Evolutionary conservation across 2,888 invertebrate species (phyloP).

Genomic region (Camponotus fellah): DNA sequence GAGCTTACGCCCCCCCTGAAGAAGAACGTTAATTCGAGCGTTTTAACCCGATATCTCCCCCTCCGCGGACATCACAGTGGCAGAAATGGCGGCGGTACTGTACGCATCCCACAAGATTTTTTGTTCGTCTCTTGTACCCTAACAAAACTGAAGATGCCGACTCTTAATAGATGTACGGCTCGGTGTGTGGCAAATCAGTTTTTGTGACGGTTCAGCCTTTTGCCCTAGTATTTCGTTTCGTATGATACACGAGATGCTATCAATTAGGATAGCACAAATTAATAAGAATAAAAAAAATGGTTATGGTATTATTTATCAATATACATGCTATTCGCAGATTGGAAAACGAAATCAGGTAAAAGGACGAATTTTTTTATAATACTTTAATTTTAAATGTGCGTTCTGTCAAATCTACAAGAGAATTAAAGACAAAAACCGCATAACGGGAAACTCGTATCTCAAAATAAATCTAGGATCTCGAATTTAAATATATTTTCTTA

Average conservation of each 20-base stretch:
- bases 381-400: not conserved
- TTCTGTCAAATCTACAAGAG: not conserved
- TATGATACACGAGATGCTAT: not conserved
- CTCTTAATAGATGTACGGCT: constrained; percentile 34
- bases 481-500: not conserved
- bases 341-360: not conserved
- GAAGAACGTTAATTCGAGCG: constrained; percentile 69
- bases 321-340: not conserved
- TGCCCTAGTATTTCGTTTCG: not conserved
- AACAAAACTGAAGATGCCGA: constrained; percentile 25
- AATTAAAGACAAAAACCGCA: not conserved
- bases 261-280: not conserved
- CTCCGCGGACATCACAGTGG: constrained; percentile 9
- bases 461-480: not conserved
- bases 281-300: not conserved
- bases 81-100: constrained; percentile 25
- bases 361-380: not conserved
- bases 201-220: constrained; percentile 11
- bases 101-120: constrained; percentile 20
- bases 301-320: constrained; percentile 17
- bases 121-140: not conserved
- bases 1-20: constrained; percentile 64
- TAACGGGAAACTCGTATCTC: not conserved
- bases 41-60: constrained; percentile 53
- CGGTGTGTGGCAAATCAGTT: constrained; percentile 33